These are phyloP conservation scores for Penelope pileata DNA, from an alignment of 2,113 vertebrate species.

Conservation along the genomic window DNA sequence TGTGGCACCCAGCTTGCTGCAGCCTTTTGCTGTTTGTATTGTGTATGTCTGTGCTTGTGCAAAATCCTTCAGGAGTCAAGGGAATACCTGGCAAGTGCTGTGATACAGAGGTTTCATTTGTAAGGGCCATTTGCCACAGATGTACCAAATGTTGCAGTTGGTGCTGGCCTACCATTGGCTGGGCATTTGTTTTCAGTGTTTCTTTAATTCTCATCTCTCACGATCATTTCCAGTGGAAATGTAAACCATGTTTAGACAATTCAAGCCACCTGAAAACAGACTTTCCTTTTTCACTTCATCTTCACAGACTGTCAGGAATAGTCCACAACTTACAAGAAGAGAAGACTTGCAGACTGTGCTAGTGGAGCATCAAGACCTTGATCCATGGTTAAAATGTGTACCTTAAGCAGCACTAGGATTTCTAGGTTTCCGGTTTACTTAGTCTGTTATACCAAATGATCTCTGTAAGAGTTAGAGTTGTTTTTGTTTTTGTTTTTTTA, in stretches of 20 bases:
- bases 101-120: background rate
- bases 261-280: background rate
- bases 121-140: background rate
- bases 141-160: background rate
- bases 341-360: background rate
- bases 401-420: background rate
- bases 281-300: background rate
- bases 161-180: background rate
- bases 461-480: background rate
- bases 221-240: background rate
- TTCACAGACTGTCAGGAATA: background rate
- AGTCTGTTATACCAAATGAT: background rate
- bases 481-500: background rate
- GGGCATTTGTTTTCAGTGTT: background rate
- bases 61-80: background rate
- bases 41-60: rapidly evolving
- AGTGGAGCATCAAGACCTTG: background rate
- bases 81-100: background rate
- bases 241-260: background rate
- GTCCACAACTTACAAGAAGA: too few species aligned
- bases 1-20: background rate
- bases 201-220: background rate
- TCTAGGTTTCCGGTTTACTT: background rate
- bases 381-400: background rate
- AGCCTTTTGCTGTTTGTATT: background rate